Base-by-base conservation (phyloP, 92 coral and sea anemone species). In the Meandrina meandrites region DNA sequence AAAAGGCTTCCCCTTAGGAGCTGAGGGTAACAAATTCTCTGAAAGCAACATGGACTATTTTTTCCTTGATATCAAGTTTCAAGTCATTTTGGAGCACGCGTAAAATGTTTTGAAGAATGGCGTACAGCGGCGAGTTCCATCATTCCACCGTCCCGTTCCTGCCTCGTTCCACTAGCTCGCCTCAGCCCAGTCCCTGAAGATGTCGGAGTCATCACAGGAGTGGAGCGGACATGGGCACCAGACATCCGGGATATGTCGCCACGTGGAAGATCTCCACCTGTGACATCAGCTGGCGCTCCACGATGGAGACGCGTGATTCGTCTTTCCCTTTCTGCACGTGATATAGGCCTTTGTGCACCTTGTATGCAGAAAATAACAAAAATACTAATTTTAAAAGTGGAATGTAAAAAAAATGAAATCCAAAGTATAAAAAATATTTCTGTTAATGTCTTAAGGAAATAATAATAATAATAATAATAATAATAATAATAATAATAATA, bases 171-270 rank as follows among this genome's bases (percentile, higher is more conserved):
- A 78, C 93, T 84, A 18, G 89, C 90, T 53, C 94, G 90, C 37
- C 96, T 92, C 93, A 94, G 48, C 14, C 93, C 94, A 71, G 97
- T 90, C 22, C 90, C 92, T 9, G 97, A 93, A 21, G 97, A 93
- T 10, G 99, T 90, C 69, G 96, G 90, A 31, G 93, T 94, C 96
- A 96, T 92, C 58, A 92, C 98, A 28, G 96, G 97, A 27, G 99
- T 93, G 14, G 97, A 93, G 32, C 98, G 95, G n/a, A 94, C 95
- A 66, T 93, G 99, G 9, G 96, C 92, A 21, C 99, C 99, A 12
- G 99, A 97, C 99, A 97, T 97, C n/a, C 99, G 93, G 24, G 98
- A 95, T 81, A 96, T 93, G 53, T 97, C 99, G 45, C 96, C 98
- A 0, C 99, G 96, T 11, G 96, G 92, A 77, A 91, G 95, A 9